Evolutionary conservation across 1,140 invertebrate species (phyloP).

Genomic region (Maconellicoccus hirsutus): DNA sequence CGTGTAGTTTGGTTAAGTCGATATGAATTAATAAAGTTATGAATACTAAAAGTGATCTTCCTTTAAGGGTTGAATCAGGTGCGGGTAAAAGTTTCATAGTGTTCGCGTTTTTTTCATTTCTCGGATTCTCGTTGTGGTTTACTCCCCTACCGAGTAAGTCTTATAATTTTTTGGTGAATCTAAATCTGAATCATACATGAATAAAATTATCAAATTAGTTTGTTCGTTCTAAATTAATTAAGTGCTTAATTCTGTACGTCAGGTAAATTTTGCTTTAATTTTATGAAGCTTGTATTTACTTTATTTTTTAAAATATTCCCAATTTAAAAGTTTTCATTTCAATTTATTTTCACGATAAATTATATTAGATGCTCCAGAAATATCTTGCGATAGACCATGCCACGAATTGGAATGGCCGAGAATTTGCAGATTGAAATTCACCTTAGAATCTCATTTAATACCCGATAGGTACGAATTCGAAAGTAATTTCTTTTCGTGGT

Average conservation of each 20-base stretch:
- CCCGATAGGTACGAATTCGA: background rate
- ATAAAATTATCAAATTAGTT: too few relatives aligned
- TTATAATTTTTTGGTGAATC: too few relatives aligned
- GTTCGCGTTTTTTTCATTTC: conserved; percentile 1
- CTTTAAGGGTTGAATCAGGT: background rate
- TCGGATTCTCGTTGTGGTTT: background rate
- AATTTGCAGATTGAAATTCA: conserved; percentile 61
- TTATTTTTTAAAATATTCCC: too few relatives aligned
- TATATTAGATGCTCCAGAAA: conserved; percentile 53
- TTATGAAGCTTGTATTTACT: too few relatives aligned
- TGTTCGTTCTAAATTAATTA: too few relatives aligned
- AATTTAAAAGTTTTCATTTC: too few relatives aligned
- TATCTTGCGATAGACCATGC: conserved; percentile 58
- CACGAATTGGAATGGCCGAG: conserved; percentile 65
- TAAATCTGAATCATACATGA: too few relatives aligned
- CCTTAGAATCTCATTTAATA: conserved; percentile 36
- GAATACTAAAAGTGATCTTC: background rate
- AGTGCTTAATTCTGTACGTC: too few relatives aligned
- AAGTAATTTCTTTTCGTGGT: too few relatives aligned
- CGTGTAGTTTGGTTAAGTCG: background rate
- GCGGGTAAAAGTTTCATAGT: conserved; percentile 1
- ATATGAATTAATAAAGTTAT: background rate
- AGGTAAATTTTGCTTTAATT: too few relatives aligned
- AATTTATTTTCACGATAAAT: conserved; percentile 19
- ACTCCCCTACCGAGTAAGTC: background rate